phyloP scores from a whole-genome alignment of 2,113 vertebrate species.

The Protobothrops mucrosquamatus region DNA sequence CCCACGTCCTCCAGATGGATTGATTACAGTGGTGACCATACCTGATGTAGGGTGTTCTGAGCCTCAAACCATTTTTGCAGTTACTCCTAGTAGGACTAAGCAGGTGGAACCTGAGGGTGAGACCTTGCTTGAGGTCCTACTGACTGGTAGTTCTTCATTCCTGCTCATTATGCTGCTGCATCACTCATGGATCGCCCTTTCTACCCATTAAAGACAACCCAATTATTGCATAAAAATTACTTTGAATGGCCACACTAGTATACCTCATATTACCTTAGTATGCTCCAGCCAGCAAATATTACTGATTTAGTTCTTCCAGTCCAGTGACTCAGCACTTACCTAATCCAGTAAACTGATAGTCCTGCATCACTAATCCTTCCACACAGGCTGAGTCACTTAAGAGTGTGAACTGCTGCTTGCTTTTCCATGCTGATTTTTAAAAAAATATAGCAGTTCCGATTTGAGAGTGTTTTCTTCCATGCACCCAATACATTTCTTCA shows the following conservation, averaged over 20 bases:
- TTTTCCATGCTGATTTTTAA: not conserved
- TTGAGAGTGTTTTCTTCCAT: constrained; percentile 4
- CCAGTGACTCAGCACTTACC: constrained; percentile 15
- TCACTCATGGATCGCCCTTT: not conserved
- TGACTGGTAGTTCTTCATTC: not conserved
- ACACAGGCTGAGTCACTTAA: not conserved
- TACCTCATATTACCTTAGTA: not conserved
- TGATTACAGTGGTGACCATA: not conserved
- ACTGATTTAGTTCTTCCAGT: not conserved
- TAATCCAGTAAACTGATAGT: not conserved
- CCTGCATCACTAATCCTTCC: not conserved
- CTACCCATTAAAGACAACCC: not conserved
- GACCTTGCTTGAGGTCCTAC: not conserved
- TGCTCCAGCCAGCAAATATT: not conserved
- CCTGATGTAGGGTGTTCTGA: not conserved
- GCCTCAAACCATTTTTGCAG: not conserved
- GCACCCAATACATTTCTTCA: constrained; percentile 11
- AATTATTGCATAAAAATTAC: not conserved
- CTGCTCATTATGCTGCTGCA: not conserved
- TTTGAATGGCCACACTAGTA: not conserved
- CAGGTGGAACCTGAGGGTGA: not conserved
- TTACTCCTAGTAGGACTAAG: not conserved
- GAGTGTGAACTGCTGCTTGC: not conserved
- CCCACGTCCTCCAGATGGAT: not conserved
- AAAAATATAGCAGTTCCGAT: constrained; percentile 3